These are phyloP conservation scores for Lycophotia porphyrea DNA, from an alignment of 2,888 invertebrate genomes.

Conservation along the genomic window DNA sequence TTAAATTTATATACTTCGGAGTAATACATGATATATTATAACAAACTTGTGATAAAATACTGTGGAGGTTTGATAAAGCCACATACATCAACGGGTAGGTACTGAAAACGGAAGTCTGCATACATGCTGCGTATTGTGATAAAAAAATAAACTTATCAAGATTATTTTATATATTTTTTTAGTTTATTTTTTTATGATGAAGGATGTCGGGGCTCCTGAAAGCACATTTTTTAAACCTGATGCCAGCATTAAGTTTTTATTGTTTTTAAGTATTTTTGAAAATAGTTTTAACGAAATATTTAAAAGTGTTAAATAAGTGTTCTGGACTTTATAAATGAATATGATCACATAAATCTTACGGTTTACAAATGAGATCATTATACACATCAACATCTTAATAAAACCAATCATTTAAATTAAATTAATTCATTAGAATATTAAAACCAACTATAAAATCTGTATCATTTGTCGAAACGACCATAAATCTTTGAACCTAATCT, in stretches of 20 bases:
- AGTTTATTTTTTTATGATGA: too few species aligned
- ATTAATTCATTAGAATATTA: constrained; percentile 46
- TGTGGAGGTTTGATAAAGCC: too few species aligned
- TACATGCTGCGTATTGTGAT: too few species aligned
- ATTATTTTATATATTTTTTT: too few species aligned
- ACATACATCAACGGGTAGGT: too few species aligned
- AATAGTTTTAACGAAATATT: not conserved
- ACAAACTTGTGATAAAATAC: too few species aligned
- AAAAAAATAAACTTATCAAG: too few species aligned
- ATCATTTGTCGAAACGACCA: constrained; percentile 57
- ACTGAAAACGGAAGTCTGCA: too few species aligned
- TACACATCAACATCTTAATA: constrained; percentile 53
- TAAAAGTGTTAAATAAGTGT: constrained; percentile 4
- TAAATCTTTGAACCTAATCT: constrained; percentile 56
- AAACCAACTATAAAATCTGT: constrained; percentile 53
- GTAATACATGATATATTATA: too few species aligned
- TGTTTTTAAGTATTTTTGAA: not conserved
- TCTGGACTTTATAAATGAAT: constrained; percentile 10
- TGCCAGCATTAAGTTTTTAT: too few species aligned
- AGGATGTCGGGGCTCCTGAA: not conserved
- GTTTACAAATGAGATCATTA: constrained; percentile 56
- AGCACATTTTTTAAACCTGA: not conserved
- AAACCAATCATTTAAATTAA: constrained; percentile 51
- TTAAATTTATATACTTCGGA: too few species aligned
- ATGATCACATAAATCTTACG: constrained; percentile 60